Evolutionary conservation across 2,113 vertebrate species (phyloP).

Genomic region (Carassius auratus): DNA sequence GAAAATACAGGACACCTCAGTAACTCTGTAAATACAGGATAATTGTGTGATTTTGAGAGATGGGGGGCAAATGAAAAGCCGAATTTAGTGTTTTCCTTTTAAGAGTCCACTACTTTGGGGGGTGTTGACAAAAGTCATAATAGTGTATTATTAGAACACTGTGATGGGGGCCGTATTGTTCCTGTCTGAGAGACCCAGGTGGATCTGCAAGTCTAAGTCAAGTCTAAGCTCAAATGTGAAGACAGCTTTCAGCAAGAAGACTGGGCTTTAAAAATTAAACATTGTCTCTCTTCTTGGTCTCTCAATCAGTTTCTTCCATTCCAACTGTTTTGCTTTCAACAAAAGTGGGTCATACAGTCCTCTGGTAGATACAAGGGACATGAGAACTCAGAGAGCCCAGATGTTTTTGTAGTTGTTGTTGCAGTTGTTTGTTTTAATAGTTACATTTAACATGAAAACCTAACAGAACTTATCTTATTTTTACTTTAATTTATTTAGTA

Average conservation of each 20-base stretch:
- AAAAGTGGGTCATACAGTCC: constrained; percentile 67
- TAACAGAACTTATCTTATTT: background rate
- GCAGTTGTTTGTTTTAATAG: background rate
- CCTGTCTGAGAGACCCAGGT: background rate
- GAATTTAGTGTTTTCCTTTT: no score
- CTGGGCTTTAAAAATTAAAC: constrained; percentile 47
- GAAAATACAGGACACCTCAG: no score
- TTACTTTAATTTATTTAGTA: background rate
- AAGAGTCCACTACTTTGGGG: no score
- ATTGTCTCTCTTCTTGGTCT: constrained; percentile 42
- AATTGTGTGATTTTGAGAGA: no score
- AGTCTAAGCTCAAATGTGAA: background rate
- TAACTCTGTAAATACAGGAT: no score
- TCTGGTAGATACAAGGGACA: constrained; percentile 36
- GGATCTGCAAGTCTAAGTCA: constrained; percentile 11
- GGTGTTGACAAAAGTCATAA: no score
- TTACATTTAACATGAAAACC: background rate
- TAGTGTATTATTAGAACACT: no score
- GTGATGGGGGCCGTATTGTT: background rate
- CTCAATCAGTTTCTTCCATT: constrained; percentile 22
- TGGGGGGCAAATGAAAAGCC: no score
- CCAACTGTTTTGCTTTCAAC: constrained; percentile 46
- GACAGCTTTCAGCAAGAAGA: background rate
- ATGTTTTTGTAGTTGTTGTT: background rate
- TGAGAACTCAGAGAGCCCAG: background rate